Evolutionary conservation across 2,113 vertebrate genomes (phyloP), one percentile per base, ranked within the genome.

Genomic region (Austrofundulus limnaeus): DNA sequence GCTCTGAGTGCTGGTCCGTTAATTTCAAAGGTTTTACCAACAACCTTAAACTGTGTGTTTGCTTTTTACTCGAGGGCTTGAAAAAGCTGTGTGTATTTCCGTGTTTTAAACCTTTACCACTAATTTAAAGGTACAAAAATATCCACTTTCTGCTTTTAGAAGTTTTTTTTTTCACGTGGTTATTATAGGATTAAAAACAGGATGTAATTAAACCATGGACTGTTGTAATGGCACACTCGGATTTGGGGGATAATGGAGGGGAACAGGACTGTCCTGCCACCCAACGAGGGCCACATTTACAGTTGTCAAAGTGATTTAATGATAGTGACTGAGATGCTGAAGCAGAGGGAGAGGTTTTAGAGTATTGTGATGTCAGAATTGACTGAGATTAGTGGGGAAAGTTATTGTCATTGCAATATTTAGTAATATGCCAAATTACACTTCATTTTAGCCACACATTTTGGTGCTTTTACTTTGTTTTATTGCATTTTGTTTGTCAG

Each of bases 41-140:
- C 46, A 61, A 42, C 38, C 61, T 34, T 34, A 34, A n/a, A 34
- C 43, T 70, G 28, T 25, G 52, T 47, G 21, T 63, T 56, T 42
- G 31, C 39, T 31, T 54, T 49, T 57, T 64, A 78, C 77, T 67
- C 42, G 14, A 66, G 46, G 60, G n/a, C 48, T 54, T 16, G 61
- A 25, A 61, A 43, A 67, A 23, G 50, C 41, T 62, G 68, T 56
- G 50, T 52, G 61, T 20, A 11, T 70, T 65, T 73, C 39, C 50
- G 54, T 38, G 45, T 59, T 72, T n/a, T 65, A 43, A 80, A 78
- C n/a, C 25, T 17, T 6, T 15, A 60, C 50, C 68, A 49, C 39
- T 61, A 57, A 73, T 73, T 77, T 71, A 72, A 68, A 64, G 61
- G 41, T 43, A n/a, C 17, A 28, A 45, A 78, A 76, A 68, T 54